Evolutionary conservation across 2,113 vertebrate species (phyloP).

Genomic region (Glaucomys volans): DNA sequence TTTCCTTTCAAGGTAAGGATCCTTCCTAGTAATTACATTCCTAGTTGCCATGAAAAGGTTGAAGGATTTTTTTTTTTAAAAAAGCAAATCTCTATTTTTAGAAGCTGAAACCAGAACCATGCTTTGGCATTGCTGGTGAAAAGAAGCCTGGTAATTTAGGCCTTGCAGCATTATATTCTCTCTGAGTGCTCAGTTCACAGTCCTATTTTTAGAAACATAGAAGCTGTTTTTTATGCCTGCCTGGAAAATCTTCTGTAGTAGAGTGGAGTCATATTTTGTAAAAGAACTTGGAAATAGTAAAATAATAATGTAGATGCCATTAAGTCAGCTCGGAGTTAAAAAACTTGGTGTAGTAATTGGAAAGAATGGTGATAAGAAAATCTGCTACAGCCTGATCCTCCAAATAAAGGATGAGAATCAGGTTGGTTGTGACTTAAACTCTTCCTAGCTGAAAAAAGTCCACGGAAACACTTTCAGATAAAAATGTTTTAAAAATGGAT

Average conservation of each 20-base stretch:
- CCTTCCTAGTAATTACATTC: slow-evolving; percentile 15
- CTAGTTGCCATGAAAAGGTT: slow-evolving; percentile 10
- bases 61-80: background rate
- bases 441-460: background rate
- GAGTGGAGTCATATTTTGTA: background rate
- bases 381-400: background rate
- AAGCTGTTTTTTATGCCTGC: background rate
- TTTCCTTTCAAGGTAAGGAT: slow-evolving; percentile 53
- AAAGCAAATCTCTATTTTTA: slow-evolving; percentile 61
- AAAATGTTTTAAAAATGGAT: background rate
- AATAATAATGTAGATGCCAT: background rate
- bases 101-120: slow-evolving; percentile 57
- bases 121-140: slow-evolving; percentile 22
- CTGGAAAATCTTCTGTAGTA: background rate
- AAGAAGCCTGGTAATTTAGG: slow-evolving; percentile 53
- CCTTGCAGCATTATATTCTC: background rate
- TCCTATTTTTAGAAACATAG: slow-evolving; percentile 60
- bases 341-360: background rate
- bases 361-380: background rate
- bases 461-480: background rate
- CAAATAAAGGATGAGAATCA: background rate
- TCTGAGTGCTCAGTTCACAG: background rate
- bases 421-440: background rate
- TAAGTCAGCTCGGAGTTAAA: background rate
- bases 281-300: slow-evolving; percentile 31